Evolutionary conservation across 2,888 invertebrate genomes (phyloP).

Genomic region (Andrena marginata): DNA sequence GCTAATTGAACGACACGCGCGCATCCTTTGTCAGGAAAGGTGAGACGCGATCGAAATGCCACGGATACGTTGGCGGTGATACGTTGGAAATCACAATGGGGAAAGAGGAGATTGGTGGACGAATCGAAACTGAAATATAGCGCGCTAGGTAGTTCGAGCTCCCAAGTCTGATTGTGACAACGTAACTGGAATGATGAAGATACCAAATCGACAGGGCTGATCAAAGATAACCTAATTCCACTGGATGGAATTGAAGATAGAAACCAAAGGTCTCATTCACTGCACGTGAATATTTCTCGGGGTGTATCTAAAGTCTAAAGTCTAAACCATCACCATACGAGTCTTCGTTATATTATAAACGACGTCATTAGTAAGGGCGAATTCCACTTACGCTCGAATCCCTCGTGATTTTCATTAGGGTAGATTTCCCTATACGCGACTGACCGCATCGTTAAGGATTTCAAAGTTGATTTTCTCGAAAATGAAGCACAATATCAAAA

Average conservation of each 20-base stretch:
- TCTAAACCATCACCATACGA: too few species aligned
- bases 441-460: too few species aligned
- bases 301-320: too few species aligned
- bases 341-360: too few species aligned
- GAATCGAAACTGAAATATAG: conserved; percentile 30
- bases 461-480: too few species aligned
- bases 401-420: too few species aligned
- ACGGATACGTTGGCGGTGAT: conserved; percentile 41
- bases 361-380: too few species aligned
- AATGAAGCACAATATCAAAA: too few species aligned
- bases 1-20: conserved; percentile 53
- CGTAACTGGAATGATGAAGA: not conserved
- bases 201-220: not conserved
- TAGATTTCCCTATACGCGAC: too few species aligned
- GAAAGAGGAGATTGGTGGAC: conserved; percentile 10
- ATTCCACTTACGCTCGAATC: too few species aligned
- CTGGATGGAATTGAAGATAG: not conserved
- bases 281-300: not conserved
- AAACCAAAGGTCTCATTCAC: too few species aligned
- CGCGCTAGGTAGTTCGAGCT: not conserved
- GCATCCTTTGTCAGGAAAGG: conserved; percentile 36
- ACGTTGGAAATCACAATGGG: conserved; percentile 41
- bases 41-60: conserved; percentile 46
- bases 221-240: not conserved
- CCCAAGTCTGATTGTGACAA: not conserved